Conservation (phyloP, 2,113 vertebrate species). For the Casuarius casuarius region DNA sequence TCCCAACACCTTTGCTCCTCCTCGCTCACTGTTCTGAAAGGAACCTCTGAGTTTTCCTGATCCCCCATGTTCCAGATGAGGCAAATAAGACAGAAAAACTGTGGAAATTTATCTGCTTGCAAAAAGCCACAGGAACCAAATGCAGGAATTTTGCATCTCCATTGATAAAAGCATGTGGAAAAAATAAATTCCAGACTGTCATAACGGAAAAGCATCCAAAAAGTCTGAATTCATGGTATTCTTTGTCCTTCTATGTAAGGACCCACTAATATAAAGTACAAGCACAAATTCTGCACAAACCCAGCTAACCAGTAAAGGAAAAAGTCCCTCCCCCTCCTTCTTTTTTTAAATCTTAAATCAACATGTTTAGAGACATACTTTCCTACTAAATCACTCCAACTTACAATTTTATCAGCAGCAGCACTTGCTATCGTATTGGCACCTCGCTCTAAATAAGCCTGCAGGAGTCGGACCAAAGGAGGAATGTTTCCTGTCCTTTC, state of each 20-base stretch:
- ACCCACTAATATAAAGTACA: not conserved
- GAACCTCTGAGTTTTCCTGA: not conserved
- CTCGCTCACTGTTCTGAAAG: not conserved
- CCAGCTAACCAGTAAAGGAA: not conserved
- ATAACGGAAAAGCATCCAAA: not conserved
- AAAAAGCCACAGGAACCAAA: not conserved
- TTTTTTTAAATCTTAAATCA: not conserved
- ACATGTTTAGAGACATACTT: not conserved
- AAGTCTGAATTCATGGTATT: no score
- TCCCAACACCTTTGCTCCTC: not conserved
- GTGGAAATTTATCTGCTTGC: not conserved
- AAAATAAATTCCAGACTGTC: no score
- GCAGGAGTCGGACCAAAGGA: slow-evolving; percentile 93
- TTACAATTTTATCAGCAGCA: slow-evolving; percentile 95
- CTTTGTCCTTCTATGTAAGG: accelerated
- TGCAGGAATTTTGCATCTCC: not conserved
- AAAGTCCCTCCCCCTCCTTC: not conserved
- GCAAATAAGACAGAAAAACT: not conserved
- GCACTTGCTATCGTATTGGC: slow-evolving; percentile 85
- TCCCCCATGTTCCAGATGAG: not conserved
- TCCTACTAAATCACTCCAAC: slow-evolving; percentile 39
- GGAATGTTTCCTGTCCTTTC: slow-evolving; percentile 96
- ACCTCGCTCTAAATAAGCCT: slow-evolving; percentile 93
- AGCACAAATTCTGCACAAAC: not conserved
- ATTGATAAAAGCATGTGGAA: not conserved